Conservation (phyloP, 1,140 invertebrate species). For the Drosophila athabasca region DNA sequence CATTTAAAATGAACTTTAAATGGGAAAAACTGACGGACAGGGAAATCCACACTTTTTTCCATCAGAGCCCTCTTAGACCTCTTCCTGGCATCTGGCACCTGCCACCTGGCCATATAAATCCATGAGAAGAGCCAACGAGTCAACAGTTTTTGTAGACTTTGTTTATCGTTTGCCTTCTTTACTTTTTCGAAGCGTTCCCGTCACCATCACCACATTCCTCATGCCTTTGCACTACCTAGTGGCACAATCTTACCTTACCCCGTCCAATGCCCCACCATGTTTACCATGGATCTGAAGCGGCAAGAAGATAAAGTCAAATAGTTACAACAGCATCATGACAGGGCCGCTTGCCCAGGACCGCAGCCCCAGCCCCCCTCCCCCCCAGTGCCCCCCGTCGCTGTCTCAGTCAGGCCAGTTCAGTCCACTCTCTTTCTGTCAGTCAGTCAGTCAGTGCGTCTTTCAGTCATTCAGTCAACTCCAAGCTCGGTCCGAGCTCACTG, state of each 20-base stretch:
- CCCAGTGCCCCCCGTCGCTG: too few relatives aligned
- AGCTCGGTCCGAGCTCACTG: slow-evolving; percentile 20
- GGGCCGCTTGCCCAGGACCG: slow-evolving; percentile 26
- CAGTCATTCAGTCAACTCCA: slow-evolving; percentile 28
- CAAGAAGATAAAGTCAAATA: slow-evolving; percentile 78
- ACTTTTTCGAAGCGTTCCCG: background rate
- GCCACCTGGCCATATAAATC: slow-evolving; percentile 35
- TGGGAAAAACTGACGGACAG: slow-evolving; percentile 34
- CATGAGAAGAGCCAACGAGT: slow-evolving; percentile 13
- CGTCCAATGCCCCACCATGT: slow-evolving; percentile 30
- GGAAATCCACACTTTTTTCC: background rate
- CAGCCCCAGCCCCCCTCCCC: too few relatives aligned
- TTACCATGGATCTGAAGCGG: slow-evolving; percentile 54
- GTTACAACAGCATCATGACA: slow-evolving; percentile 72
- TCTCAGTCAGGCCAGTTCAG: too few relatives aligned
- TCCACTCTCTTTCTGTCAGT: background rate
- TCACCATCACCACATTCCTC: background rate
- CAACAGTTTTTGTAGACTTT: slow-evolving; percentile 49
- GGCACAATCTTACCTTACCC: slow-evolving; percentile 6
- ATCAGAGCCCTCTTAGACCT: too few relatives aligned
- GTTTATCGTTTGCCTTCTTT: slow-evolving; percentile 61
- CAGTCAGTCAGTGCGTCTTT: slow-evolving; percentile 4
- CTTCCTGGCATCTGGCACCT: background rate
- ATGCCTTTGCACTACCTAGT: background rate
- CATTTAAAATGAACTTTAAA: slow-evolving; percentile 62